phyloP scores from a whole-genome alignment of 1,140 invertebrate genomes.

The Rhyacophila brunnea region DNA sequence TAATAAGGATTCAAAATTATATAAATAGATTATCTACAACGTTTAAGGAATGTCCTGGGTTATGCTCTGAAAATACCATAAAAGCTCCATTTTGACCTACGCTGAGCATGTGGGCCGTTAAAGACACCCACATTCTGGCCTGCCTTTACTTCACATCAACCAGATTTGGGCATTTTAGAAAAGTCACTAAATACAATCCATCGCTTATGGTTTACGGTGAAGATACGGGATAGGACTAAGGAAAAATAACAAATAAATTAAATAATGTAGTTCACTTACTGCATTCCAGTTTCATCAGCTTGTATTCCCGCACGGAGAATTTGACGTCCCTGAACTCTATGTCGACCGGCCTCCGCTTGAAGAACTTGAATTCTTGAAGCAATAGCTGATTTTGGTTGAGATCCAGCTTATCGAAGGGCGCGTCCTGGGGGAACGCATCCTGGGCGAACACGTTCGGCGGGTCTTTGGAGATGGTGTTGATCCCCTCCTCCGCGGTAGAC shows the following conservation, averaged over 20 bases:
- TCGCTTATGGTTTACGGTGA: too few species aligned
- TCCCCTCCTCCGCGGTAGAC: constrained; percentile 17
- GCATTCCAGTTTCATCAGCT: constrained; percentile 40
- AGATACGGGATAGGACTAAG: neutral
- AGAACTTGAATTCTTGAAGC: constrained; percentile 27
- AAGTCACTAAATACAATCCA: too few species aligned
- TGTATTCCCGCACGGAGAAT: constrained; percentile 57
- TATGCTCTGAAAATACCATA: too few species aligned
- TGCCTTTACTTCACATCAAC: too few species aligned
- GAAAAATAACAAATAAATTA: neutral
- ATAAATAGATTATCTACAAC: too few species aligned
- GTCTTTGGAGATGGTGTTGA: too few species aligned
- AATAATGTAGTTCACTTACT: constrained; percentile 49
- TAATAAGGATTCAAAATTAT: too few species aligned
- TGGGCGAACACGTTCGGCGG: neutral
- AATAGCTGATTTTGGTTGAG: constrained; percentile 40
- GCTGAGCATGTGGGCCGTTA: too few species aligned
- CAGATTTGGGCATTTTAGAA: too few species aligned
- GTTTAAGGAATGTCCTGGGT: too few species aligned
- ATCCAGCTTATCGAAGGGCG: constrained; percentile 47
- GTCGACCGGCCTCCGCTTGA: constrained; percentile 55
- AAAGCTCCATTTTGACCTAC: too few species aligned
- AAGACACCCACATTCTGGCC: too few species aligned
- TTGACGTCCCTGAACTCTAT: constrained; percentile 68
- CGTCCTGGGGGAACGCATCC: constrained; percentile 1